Evolutionary conservation across 2,888 invertebrate genomes (phyloP), one percentile per base, ranked within the genome.

Genomic region (Lasioglossum vierecki): DNA sequence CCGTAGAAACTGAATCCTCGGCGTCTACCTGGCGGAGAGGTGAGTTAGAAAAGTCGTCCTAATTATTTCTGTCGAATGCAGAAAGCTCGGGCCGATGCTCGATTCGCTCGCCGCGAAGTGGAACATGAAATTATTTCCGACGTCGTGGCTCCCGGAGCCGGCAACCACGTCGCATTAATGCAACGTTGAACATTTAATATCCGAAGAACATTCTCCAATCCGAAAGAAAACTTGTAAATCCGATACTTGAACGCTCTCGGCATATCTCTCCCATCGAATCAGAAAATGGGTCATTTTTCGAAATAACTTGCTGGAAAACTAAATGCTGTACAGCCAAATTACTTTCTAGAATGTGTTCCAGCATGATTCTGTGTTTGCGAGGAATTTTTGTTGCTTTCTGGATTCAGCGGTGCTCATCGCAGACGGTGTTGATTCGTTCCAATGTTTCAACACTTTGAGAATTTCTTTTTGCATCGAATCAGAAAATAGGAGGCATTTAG

Each of bases 1-100:
- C 26, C 30, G 6, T 60, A 4, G 26, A 60, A 26, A 9, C 53
- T 9, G 26, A 60, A 60, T 11, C 22, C 35, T 11, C 68, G 11
- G 8, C 68, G 39, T 68, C 68, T 22, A 68, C 68, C 68, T 68
- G 39, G 11, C 68, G 22, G 8, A 39, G 39, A 39, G 39, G 39
- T 39, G 35, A 35, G 68, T 68, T 9, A 26, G 77, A 70, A 57
- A 68, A 70, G 35, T 70, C 30, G 77, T 35, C 39, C 75, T 75
- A 75, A 75, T 75, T 75, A 75, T 60, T 75, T 60, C 75, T 75
- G 75, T 75, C 75, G 39, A 60, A 39, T 18, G 60, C 60, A 68
- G 39, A 53, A 39, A 22, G n/a, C 60, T n/a, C 60, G 22, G 30
- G 13, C 30, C 46, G 46, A 41, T 74, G 53, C 30, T 57, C 57